Evolutionary conservation across 2,888 invertebrate species (phyloP), one percentile per base, ranked within the genome.

Genomic region (Pollenia amentaria): DNA sequence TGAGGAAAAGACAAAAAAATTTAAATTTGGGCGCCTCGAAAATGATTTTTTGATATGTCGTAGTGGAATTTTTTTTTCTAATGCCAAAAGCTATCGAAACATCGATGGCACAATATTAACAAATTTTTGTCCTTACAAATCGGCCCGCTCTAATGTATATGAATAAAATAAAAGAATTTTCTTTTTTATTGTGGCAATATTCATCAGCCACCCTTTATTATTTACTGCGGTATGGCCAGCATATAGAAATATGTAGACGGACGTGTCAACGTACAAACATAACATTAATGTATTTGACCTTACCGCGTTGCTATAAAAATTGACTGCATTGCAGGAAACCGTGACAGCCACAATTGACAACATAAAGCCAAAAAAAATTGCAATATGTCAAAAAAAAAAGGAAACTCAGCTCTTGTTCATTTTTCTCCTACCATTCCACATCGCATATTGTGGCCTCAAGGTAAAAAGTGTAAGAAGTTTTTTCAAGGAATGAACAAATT

Each of bases 281-380:
- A 69, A 83, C 64, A 51, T 83, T 86, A 83, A 83, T 83, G 70
- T 76, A 46, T 83, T 86, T 86, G 86, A 72, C 83, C 79, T 80
- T 79, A 86, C 46, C 69, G 69, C 14, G 81, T 67, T 75, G 38
- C 70, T 42, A 73, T 57, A 64, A 75, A 78, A 85, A 78, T 86
- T 78, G 62, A 69, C 82, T 85, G 85, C 85, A 82, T 82, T 76
- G 82, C 85, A 69, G 81, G 77, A 85, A 77, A 82, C 77, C 81
- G 73, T 73, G 81, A 85, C 81, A 85, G 77, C 81, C 57, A 51
- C 64, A 86, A 86, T 86, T 86, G 86, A 83, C 86, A 83, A 82
- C 46, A 70, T 86, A 86, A 86, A 79, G 70, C 75, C 75, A 51
- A 67, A 78, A 73, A 60, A 67, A 75, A 82, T 67, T 51, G 51